Conservation (phyloP, 2,888 invertebrate species). For the Sclerodermus sp. region DNA sequence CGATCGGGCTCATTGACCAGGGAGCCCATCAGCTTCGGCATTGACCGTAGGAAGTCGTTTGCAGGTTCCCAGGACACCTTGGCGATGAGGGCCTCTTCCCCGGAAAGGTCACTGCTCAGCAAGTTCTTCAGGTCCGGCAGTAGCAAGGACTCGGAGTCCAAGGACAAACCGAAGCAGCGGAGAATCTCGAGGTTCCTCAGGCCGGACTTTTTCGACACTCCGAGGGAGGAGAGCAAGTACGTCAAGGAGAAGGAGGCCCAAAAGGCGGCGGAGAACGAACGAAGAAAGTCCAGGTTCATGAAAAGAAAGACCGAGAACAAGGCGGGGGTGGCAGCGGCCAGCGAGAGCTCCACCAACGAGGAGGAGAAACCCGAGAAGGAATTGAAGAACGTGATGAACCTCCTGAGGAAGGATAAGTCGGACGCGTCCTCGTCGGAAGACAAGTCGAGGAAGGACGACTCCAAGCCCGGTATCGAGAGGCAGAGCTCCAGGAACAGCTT, state of each 20-base stretch:
- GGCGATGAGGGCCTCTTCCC: slow-evolving; percentile 33
- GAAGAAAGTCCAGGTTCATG: slow-evolving; percentile 69
- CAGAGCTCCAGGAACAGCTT: slow-evolving; percentile 60
- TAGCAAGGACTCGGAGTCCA: slow-evolving; percentile 51
- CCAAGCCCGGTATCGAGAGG: slow-evolving; percentile 1
- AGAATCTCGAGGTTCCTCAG: slow-evolving; percentile 75
- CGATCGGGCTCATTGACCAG: slow-evolving; percentile 47
- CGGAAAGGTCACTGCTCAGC: slow-evolving; percentile 63
- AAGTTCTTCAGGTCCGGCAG: slow-evolving; percentile 62
- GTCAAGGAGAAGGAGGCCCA: slow-evolving; percentile 58
- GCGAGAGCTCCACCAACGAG: too few species aligned
- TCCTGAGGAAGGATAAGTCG: slow-evolving; percentile 36
- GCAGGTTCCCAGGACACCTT: slow-evolving; percentile 30
- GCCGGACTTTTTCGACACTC: slow-evolving; percentile 76
- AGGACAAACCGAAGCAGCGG: slow-evolving; percentile 58
- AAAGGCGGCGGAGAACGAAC: slow-evolving; percentile 60
- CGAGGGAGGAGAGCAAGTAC: slow-evolving; percentile 69
- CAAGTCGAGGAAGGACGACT: slow-evolving; percentile 16
- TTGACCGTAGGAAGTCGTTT: slow-evolving; percentile 25
- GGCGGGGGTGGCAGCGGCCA: too few species aligned
- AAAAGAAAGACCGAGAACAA: slow-evolving; percentile 70
- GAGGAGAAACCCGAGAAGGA: slow-evolving; percentile 37
- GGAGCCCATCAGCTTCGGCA: slow-evolving; percentile 25
- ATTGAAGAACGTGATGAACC: slow-evolving; percentile 45
- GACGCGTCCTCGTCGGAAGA: slow-evolving; percentile 22